These are phyloP conservation scores for Gallinago nigripennis DNA, from an alignment of 2,797 vertebrate genomes.

Conservation along the genomic window DNA sequence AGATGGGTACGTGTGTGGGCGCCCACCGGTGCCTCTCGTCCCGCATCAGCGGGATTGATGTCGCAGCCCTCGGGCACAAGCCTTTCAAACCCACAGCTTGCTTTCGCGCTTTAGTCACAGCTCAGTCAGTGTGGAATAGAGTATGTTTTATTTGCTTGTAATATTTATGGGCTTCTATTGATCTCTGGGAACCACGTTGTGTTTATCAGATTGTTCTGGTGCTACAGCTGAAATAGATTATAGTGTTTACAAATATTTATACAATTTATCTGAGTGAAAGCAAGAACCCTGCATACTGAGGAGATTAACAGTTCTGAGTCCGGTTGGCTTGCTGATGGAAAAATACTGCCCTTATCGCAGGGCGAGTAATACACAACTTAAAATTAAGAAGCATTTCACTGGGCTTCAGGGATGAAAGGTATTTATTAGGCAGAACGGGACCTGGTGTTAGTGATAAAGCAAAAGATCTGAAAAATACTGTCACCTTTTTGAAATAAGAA, in stretches of 20 bases:
- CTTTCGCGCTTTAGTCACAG: background rate
- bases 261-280: constrained; percentile 51
- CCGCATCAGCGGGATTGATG: background rate
- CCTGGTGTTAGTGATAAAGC: background rate
- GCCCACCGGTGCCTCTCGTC: background rate
- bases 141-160: constrained; percentile 12
- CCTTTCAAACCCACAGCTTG: background rate
- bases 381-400: constrained; percentile 53
- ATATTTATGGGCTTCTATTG: constrained; percentile 51
- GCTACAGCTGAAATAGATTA: constrained; percentile 60
- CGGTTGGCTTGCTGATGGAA: background rate
- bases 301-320: constrained; percentile 23
- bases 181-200: constrained; percentile 44
- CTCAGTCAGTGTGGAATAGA: background rate
- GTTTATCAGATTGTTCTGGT: constrained; percentile 55
- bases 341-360: background rate
- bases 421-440: constrained; percentile 45
- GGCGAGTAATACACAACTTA: constrained; percentile 8
- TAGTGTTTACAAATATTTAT: constrained; percentile 68
- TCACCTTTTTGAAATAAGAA: constrained; percentile 39
- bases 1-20: constrained; percentile 81
- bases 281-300: constrained; percentile 25
- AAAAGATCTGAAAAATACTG: constrained; percentile 49
- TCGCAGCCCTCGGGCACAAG: background rate
- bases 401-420: constrained; percentile 41